Conservation (phyloP, 2,113 vertebrate genomes). For the Leuciscus idus region DNA sequence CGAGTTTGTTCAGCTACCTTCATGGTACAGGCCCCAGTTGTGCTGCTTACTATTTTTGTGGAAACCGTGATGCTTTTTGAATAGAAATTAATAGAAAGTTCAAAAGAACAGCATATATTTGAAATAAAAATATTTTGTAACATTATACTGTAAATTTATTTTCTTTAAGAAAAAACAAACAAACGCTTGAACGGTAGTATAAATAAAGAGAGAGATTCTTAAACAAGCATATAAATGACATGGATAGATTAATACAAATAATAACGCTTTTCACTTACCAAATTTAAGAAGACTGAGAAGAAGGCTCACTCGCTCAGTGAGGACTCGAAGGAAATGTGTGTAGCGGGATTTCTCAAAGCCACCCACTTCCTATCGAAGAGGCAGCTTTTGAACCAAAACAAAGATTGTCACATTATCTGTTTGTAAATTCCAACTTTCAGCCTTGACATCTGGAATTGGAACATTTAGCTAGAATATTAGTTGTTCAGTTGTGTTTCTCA, state of each 20-base stretch:
- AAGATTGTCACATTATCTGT: slow-evolving; percentile 33
- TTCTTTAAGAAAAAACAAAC: background rate
- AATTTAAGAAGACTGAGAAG: slow-evolving; percentile 40
- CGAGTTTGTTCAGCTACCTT: too few relatives aligned
- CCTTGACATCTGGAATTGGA: slow-evolving; percentile 10
- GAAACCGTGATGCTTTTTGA: background rate
- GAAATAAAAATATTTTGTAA: background rate
- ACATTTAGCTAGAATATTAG: background rate
- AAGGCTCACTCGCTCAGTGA: background rate
- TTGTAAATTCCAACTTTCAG: background rate
- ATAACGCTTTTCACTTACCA: slow-evolving; percentile 61
- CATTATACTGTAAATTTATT: background rate
- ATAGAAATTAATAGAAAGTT: too few relatives aligned
- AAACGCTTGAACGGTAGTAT: background rate
- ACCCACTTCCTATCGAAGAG: slow-evolving; percentile 62
- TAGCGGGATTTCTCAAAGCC: background rate
- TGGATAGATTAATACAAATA: background rate
- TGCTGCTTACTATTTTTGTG: background rate
- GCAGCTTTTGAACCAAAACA: slow-evolving; percentile 64
- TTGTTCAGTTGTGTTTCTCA: background rate
- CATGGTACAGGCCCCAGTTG: too few relatives aligned
- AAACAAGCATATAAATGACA: background rate
- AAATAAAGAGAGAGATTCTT: background rate
- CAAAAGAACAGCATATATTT: background rate
- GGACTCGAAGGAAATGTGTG: slow-evolving; percentile 7